phyloP scores from a whole-genome alignment of 2,113 vertebrate genomes.

The Macquaria ambigua region DNA sequence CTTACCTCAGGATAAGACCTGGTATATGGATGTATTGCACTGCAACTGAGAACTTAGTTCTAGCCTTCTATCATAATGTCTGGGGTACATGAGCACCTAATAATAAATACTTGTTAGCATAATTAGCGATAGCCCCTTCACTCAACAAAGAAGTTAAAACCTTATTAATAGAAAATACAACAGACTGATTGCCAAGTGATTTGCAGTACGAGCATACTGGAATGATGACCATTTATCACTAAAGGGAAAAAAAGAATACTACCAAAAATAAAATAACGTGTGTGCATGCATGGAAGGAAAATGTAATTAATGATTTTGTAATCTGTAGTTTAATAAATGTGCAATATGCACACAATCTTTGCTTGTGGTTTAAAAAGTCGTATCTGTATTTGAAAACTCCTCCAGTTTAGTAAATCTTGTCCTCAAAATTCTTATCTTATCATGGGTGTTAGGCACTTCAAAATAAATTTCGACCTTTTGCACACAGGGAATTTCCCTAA shows the following conservation, averaged over 20 bases:
- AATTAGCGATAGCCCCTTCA: background rate
- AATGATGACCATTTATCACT: background rate
- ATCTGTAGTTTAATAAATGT: too few species aligned
- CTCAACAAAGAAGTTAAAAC: background rate
- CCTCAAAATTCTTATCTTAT: background rate
- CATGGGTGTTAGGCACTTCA: background rate
- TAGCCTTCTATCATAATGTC: background rate
- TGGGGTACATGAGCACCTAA: background rate
- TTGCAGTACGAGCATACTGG: background rate
- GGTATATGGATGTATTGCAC: background rate
- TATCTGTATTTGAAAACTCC: background rate
- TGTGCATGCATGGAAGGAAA: too few species aligned
- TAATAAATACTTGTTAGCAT: background rate
- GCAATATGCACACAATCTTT: too few species aligned
- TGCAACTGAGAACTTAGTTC: background rate
- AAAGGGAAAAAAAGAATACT: background rate
- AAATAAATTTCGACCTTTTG: background rate
- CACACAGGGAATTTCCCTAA: background rate
- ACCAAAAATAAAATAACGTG: too few species aligned
- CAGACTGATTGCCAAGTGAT: background rate
- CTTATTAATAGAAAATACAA: background rate
- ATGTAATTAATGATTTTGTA: too few species aligned
- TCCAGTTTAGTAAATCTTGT: background rate
- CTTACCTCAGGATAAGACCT: conserved; percentile 36
- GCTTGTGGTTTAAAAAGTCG: background rate